Evolutionary conservation across 2,888 invertebrate species (phyloP).

Genomic region (Ditula angustiorana): DNA sequence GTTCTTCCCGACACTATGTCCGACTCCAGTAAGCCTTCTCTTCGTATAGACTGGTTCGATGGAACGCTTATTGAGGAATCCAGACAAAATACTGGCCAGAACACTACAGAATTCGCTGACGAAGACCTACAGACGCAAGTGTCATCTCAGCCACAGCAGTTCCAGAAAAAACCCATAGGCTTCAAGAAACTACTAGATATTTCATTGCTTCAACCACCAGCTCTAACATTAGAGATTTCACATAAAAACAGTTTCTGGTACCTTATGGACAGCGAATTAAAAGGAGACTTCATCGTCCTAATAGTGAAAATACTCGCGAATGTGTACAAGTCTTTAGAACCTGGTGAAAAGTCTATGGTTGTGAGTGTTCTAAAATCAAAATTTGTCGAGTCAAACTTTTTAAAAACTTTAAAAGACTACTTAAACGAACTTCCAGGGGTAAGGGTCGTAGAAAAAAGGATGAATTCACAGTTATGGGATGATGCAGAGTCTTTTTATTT

Average conservation of each 20-base stretch:
- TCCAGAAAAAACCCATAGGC: slow-evolving; percentile 75
- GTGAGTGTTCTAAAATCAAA: slow-evolving; percentile 59
- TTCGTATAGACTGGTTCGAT: slow-evolving; percentile 81
- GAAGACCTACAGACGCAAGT: slow-evolving; percentile 58
- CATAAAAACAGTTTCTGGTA: slow-evolving; percentile 77
- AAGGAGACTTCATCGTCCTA: slow-evolving; percentile 78
- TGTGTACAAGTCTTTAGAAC: slow-evolving; percentile 65
- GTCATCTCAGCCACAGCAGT: slow-evolving; percentile 52
- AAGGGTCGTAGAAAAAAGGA: slow-evolving; percentile 68
- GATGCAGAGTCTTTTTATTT: slow-evolving; percentile 70
- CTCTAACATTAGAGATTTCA: slow-evolving; percentile 72
- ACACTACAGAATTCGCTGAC: slow-evolving; percentile 57
- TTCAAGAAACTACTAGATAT: slow-evolving; percentile 75
- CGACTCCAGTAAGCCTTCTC: slow-evolving; percentile 61
- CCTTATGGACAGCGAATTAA: slow-evolving; percentile 69
- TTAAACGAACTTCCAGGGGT: slow-evolving; percentile 63
- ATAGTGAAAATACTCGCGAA: slow-evolving; percentile 74
- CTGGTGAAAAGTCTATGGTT: slow-evolving; percentile 67
- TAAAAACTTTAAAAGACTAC: slow-evolving; percentile 64
- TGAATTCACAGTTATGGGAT: slow-evolving; percentile 75
- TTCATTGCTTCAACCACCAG: slow-evolving; percentile 67
- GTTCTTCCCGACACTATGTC: slow-evolving; percentile 59
- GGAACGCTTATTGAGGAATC: slow-evolving; percentile 72
- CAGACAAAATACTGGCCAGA: slow-evolving; percentile 47
- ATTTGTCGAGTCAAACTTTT: slow-evolving; percentile 66